Evolutionary conservation across 2,797 vertebrate species (phyloP), one percentile per base, ranked within the genome.

Genomic region (Amazona finschi): DNA sequence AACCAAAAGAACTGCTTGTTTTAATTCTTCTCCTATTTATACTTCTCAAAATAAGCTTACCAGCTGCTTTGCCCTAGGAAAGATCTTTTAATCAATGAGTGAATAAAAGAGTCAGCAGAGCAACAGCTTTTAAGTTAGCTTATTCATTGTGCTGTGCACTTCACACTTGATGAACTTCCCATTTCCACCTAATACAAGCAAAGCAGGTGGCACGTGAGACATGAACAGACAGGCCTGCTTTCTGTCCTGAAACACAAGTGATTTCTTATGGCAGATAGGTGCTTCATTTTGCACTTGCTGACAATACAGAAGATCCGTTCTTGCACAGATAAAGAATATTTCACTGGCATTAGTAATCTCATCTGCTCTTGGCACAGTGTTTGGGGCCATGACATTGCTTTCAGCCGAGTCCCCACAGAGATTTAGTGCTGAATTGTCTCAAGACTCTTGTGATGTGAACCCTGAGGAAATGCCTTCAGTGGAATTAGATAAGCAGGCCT

Each of bases 351-450:
- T 79, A 95, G 53, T 72, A 84, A 93, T 70, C 77, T 94, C 27
- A 11, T 83, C 75, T 79, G 80, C 75, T 90, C 58, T 77, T 89
- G 85, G 83, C 72, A 53, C 57, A 62, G 47, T 14, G 39, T 75
- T 80, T 58, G 28, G 57, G 75, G 85, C 87, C 78, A 65, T 7
- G 76, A 72, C 90, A 89, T 28, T 73, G 49, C 77, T 92, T 50
- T 89, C 50, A 47, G 60, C 77, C 87, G 47, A 84, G 91, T 72
- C 76, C 72, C 62, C 36, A 36, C 46, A 44, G 81, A 87, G 95
- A 95, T 93, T 94, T 94, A 74, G 55, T 65, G 21, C 65, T 64
- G 81, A 89, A 79, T 33, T 82, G 86, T 62, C 78, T 89, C 74
- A 80, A 85, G 90, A 87, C 46, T 83, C 55, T 61, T 19, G 25